phyloP scores from a whole-genome alignment of 2,797 vertebrate genomes.

The Ibycter americanus region DNA sequence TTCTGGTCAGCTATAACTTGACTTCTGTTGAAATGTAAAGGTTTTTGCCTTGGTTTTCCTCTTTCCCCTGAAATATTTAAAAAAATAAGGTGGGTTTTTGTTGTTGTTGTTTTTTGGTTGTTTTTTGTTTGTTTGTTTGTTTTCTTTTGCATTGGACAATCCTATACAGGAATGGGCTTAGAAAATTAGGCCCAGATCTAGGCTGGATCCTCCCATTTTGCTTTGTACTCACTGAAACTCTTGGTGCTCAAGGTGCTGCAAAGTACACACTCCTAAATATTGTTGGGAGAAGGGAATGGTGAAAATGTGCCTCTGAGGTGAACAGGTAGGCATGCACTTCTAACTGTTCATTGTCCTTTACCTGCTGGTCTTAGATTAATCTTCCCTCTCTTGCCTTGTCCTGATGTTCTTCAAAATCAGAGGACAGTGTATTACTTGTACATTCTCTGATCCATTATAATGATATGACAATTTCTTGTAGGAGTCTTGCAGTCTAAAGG shows the following conservation, averaged over 20 bases:
- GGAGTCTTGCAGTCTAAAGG: background rate
- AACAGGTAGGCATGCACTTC: fast-evolving
- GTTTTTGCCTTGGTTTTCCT: background rate
- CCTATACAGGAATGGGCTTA: background rate
- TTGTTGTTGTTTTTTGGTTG: too few relatives aligned
- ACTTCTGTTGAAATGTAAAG: background rate
- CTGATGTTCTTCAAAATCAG: background rate
- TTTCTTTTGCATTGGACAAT: background rate
- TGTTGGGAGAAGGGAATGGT: background rate
- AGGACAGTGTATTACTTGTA: background rate
- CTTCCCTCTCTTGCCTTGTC: background rate
- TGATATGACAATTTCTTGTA: background rate
- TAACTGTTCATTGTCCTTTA: background rate
- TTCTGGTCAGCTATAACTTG: background rate
- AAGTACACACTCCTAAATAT: background rate
- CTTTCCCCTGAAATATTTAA: background rate
- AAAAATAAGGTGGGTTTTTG: background rate
- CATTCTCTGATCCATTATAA: background rate
- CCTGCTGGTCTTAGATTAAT: background rate
- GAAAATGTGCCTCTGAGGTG: background rate
- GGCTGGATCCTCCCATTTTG: background rate
- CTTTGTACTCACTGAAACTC: background rate
- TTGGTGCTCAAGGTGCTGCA: background rate
- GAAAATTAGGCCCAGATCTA: background rate
- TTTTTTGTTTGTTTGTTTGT: too few relatives aligned